Percentiles rank a stretch among this genome's conserved stretches.
Conservation (phyloP, 2,113 vertebrate species). For the Phasianus colchicus region DNA sequence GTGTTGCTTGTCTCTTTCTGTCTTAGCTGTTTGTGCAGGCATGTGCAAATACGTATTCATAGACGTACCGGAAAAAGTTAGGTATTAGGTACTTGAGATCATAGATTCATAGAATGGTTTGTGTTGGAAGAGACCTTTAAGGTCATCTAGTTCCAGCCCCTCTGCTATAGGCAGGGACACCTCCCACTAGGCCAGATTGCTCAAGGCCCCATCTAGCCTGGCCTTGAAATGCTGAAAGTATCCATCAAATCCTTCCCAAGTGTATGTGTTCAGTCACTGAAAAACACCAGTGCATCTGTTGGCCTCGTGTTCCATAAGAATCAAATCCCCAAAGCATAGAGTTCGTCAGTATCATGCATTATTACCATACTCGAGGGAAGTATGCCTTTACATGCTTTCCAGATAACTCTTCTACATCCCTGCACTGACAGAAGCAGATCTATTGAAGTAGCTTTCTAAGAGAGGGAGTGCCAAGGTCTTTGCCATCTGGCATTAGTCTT, state of each 20-base stretch:
- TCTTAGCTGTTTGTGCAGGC: background rate
- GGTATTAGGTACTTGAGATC: background rate
- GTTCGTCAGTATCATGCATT: background rate
- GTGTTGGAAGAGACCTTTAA: no score
- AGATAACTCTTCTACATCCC: background rate
- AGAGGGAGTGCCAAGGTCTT: background rate
- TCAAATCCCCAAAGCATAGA: background rate
- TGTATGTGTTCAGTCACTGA: background rate
- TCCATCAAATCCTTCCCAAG: background rate
- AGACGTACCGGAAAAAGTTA: background rate
- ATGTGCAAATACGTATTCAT: background rate
- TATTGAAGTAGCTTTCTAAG: fast-evolving
- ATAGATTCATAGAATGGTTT: no score
- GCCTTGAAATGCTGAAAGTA: background rate
- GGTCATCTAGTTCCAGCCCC: no score
- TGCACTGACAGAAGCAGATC: background rate
- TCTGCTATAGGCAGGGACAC: no score
- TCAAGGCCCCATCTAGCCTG: no score
- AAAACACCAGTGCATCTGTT: background rate
- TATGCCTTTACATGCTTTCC: background rate
- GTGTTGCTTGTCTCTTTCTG: background rate
- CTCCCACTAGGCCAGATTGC: no score
- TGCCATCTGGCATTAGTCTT: background rate
- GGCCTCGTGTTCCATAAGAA: background rate
- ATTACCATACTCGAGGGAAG: background rate